Base-by-base conservation (phyloP, 2,113 vertebrate genomes). In the Saccopteryx leptura region DNA sequence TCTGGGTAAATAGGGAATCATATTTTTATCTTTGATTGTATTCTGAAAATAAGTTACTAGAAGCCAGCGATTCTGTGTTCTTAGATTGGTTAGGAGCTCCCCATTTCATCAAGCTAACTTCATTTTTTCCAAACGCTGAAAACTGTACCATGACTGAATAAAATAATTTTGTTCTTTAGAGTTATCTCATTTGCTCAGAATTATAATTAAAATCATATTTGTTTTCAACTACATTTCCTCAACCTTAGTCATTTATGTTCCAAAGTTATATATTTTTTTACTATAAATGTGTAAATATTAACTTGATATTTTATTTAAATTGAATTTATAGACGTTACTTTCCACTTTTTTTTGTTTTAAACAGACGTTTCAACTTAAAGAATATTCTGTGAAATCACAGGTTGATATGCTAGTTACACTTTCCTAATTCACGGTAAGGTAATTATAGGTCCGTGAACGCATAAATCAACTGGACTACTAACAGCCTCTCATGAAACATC, bases 231-330 rank as follows among this genome's bases (percentile, higher is more conserved):
- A 39, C 18, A 46, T 80, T 76, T 86, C 39, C 61, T 26, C 87
- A 61, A 80, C n/a, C 39, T 72, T 66, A 60, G 46, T 68, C 50
- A 66, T 26, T 80, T 52, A 71, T 17, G 7, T 50, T 18, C 5
- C 39, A 28, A 79, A 61, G n/a, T 72, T 28, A 48, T 69, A 90
- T 86, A 26, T 79, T 95, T 79, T 95, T 94, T 89, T 31, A 90
- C 33, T 48, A 82, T 80, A 84, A 84, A 78, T 66, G 58, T 60
- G 3, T 72, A 68, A 76, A 68, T 91, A 63, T 82, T 76, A 84
- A 86, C 5, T 88, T 66, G 26, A 19, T 26, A 82, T 23, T 83
- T 94, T 84, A 86, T 84, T 91, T 52, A 54, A 54, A 66, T 61
- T 33, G 71, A 94, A 50, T 54, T 92, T 54, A 61, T 58, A 74